These are phyloP conservation scores for Arion vulgaris DNA, from an alignment of 1,140 invertebrate genomes.

Conservation along the genomic window DNA sequence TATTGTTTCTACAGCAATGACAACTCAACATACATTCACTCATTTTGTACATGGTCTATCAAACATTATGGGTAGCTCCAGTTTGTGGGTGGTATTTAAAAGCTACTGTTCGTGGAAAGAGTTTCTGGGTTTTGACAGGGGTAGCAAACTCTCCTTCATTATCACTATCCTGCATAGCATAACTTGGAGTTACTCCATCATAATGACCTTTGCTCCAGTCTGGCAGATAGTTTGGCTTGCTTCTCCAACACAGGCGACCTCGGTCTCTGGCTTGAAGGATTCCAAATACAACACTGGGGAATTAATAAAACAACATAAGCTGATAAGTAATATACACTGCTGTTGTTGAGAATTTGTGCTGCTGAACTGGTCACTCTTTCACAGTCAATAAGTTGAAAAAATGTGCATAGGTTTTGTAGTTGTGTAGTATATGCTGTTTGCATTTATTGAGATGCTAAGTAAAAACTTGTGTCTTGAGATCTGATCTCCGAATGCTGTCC, in stretches of 20 bases:
- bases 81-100: conserved; percentile 6
- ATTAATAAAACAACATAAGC: neutral
- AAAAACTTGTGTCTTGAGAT: too few species aligned
- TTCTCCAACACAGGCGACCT: conserved; percentile 64
- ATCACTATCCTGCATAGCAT: conserved; percentile 30
- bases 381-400: too few species aligned
- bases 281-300: conserved; percentile 55
- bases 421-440: too few species aligned
- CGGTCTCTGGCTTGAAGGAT: conserved; percentile 60
- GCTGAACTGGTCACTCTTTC: too few species aligned
- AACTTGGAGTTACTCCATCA: conserved; percentile 51
- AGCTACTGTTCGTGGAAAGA: conserved; percentile 6
- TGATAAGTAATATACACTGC: neutral
- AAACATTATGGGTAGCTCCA: neutral
- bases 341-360: too few species aligned
- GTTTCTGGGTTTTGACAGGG: neutral
- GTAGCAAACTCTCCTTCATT: neutral
- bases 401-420: too few species aligned
- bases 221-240: conserved; percentile 53
- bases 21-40: neutral
- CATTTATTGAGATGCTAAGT: too few species aligned
- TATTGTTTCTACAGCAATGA: too few species aligned
- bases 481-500: too few species aligned
- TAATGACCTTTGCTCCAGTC: conserved; percentile 61
- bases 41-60: neutral